Base-by-base conservation (phyloP, 2,113 vertebrate species). In the Melanerpes formicivorus region DNA sequence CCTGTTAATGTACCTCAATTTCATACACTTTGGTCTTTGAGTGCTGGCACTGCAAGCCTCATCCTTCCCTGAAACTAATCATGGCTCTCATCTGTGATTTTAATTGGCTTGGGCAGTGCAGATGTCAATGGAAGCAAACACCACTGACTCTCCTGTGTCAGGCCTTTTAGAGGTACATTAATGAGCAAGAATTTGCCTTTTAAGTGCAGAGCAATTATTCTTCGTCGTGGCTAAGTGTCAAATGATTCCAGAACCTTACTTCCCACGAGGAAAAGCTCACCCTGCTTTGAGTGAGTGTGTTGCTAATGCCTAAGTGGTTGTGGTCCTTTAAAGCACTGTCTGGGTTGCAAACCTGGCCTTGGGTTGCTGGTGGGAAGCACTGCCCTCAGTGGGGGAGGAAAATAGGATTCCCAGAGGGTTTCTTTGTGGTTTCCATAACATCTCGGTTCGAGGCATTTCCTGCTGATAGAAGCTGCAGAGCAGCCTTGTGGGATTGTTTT, bases 41-140 rank as follows among this genome's bases (percentile, higher is more conserved):
- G 37, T 4, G 1, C 27, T 56, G 56, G 14, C 65, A 30, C 37
- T 64, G 70, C 59, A 25, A 48, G 23, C 56, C 22, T 62, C 3
- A 0, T 16, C 23, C 72, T 73, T 55, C n/a, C 11, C 34, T 30
- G 50, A 11, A 37, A 13, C 40, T 9, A 30, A 4, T 50, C 7
- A 0, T 9, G 30, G 10, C 6, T 70, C 42, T 0, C 18, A 12
- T 2, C 30, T 55, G 27, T 26, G 44, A 5, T 18, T 80, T 60
- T 48, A 70, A 30, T 25, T 18, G 21, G 5, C 58, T 59, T 71
- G 60, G 40, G 46, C 48, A 40, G 5, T 25, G 42, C 23, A 77
- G 5, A 7, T 23, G 27, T 30, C 48, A 46, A 1, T 25, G 25
- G 23, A 44, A 6, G 26, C 22, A 7, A 60, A 46, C 21, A 4